phyloP scores from a whole-genome alignment of 1,140 invertebrate genomes.

The Penaeus vannamei region DNA sequence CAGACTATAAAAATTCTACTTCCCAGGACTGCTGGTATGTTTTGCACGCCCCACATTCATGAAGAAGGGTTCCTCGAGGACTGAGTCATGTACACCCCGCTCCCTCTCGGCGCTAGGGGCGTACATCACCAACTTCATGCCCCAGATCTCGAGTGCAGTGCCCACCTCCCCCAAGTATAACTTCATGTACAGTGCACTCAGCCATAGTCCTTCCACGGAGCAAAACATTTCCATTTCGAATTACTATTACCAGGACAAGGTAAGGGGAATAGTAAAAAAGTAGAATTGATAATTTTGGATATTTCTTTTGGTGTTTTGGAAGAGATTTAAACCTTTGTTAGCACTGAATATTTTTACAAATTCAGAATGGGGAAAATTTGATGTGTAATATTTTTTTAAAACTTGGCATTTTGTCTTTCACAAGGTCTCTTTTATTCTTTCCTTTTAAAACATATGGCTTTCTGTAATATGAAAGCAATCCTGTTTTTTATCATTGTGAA shows the following conservation, averaged over 20 bases:
- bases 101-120: conserved; percentile 84
- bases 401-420: too few relatives aligned
- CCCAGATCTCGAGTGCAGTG: conserved; percentile 69
- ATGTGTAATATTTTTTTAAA: too few relatives aligned
- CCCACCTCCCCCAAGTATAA: conserved; percentile 69
- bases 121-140: conserved; percentile 74
- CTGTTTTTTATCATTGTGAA: too few relatives aligned
- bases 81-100: conserved; percentile 81
- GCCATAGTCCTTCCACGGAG: conserved; percentile 70
- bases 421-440: too few relatives aligned
- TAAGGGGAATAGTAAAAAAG: conserved; percentile 71
- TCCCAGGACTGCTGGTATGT: conserved; percentile 81
- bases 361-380: too few relatives aligned
- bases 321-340: neutral
- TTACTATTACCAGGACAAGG: conserved; percentile 86
- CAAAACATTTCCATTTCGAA: conserved; percentile 72
- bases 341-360: too few relatives aligned
- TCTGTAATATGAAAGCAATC: too few relatives aligned
- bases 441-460: too few relatives aligned
- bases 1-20: neutral
- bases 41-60: conserved; percentile 86
- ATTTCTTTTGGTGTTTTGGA: conserved; percentile 35
- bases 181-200: conserved; percentile 69
- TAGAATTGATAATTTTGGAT: conserved; percentile 37
- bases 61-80: conserved; percentile 79